Base-by-base conservation (phyloP, 2,888 invertebrate genomes). In the Kuschelorhynchus macadamiae region DNA sequence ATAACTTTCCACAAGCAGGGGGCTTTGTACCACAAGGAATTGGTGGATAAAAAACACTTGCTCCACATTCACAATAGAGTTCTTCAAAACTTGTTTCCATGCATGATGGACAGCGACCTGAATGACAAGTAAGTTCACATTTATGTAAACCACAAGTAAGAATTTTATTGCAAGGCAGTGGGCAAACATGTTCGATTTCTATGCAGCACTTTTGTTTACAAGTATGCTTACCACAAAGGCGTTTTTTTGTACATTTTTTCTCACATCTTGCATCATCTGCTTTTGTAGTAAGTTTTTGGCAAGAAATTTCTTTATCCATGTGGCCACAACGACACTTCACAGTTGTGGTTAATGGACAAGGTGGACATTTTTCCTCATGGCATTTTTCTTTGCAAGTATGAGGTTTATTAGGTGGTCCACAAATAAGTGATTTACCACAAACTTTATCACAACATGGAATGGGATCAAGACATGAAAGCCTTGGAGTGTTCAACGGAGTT, bases 171-270 rank as follows among this genome's bases (percentile, higher is more conserved):
- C 97, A 97, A 50, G 91, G 87, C 76, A 92, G 85, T 4, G 91
- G 90, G 83, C 98, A 98, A 71, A 91, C 87, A 82, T 98, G 98
- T 67, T 95, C 92, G 11, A 89, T 85, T 67, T 92, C 92, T 74
- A 93, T 92, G 84, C 98, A 98, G 83, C 98, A 98, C 42, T 88
- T 85, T 73, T 92, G 91, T 77, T 93, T 92, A 85, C 98, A 98
- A 76, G 94, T 95, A 84, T 97, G 96, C 18, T 93, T 93, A 0
- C 93, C 93, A 80, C 95, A 95, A 9, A 90, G 90, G 63, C 94
- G 87, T 81, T 93, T 92, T 88, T 96, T 96, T 57, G 91, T 92
- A 81, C 98, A 98, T 75, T 93, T 92, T 78, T 92, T 94, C 79
- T 95, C 92, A 82, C 98, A 98, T 21, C 91, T 85, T 0, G 92